A percentile compares a stretch with the other conserved stretches of the same genome.
Conservation (phyloP, 2,797 vertebrate genomes). For the Spinus pinus region DNA sequence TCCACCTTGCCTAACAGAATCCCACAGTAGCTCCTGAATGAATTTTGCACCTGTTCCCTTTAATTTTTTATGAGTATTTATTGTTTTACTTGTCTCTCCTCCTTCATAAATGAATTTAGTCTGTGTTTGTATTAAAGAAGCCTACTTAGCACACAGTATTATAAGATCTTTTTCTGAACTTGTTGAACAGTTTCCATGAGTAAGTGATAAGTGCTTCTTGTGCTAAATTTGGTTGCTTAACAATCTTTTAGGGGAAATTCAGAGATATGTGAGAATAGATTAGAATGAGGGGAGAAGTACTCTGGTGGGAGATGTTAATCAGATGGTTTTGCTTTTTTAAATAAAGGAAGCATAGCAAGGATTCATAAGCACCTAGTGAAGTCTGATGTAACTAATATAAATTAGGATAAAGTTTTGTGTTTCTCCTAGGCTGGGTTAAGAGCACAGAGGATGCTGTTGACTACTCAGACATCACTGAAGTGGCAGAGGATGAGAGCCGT, state of each 20-base stretch:
- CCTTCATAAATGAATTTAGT: neutral
- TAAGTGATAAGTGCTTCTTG: neutral
- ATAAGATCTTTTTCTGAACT: neutral
- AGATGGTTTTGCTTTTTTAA: neutral
- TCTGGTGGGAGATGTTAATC: neutral
- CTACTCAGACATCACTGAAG: slow-evolving; percentile 97
- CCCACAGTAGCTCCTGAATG: rapidly evolving
- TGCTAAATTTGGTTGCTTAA: neutral
- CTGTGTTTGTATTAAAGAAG: neutral
- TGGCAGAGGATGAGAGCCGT: slow-evolving; percentile 95
- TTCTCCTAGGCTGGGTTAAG: slow-evolving; percentile 89
- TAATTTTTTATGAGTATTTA: rapidly evolving
- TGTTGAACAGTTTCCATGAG: neutral
- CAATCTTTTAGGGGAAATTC: neutral
- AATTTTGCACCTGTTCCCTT: neutral
- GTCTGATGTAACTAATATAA: neutral
- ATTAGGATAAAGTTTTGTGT: neutral
- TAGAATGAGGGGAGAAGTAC: neutral
- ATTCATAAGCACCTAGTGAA: neutral
- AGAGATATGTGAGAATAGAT: neutral
- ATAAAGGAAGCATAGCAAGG: neutral
- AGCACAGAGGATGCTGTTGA: slow-evolving; percentile 97
- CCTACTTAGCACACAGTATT: neutral
- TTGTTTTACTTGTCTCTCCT: neutral
- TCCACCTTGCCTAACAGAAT: neutral